Percentiles rank a stretch among this genome's conserved stretches.
phyloP scores from a whole-genome alignment of 2,888 invertebrate genomes.

The Apotomis capreana region DNA sequence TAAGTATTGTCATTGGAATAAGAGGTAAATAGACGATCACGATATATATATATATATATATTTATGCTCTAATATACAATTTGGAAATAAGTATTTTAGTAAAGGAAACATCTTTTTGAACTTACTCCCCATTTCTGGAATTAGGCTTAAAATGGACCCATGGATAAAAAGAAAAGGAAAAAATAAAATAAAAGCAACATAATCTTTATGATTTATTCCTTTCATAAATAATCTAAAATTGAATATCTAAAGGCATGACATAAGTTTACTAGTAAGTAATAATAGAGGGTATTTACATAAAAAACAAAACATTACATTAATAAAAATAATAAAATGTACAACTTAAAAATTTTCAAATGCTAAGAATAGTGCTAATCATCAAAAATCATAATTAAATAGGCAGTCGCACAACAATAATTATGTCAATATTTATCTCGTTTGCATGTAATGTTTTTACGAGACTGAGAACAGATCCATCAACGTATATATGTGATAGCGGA shows the following conservation, averaged over 20 bases:
- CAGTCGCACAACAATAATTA: slow-evolving; percentile 15
- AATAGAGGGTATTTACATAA: slow-evolving; percentile 77
- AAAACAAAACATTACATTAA: slow-evolving; percentile 59
- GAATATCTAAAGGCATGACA: slow-evolving; percentile 73
- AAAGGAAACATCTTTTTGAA: slow-evolving; percentile 48
- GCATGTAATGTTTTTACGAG: neutral
- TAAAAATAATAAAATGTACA: slow-evolving; percentile 77
- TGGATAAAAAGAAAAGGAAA: slow-evolving; percentile 54
- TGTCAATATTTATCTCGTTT: neutral
- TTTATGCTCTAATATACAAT: slow-evolving; percentile 43
- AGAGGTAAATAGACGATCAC: slow-evolving; percentile 58
- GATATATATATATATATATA: slow-evolving; percentile 15
- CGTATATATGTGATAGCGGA: neutral
- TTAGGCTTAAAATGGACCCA: slow-evolving; percentile 64
- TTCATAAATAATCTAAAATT: slow-evolving; percentile 80
- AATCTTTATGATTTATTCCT: slow-evolving; percentile 75
- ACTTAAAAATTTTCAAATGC: slow-evolving; percentile 68
- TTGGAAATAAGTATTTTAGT: slow-evolving; percentile 43
- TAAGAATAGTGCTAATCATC: slow-evolving; percentile 39
- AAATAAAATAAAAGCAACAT: slow-evolving; percentile 59
- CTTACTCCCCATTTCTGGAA: slow-evolving; percentile 46
- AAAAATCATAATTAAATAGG: slow-evolving; percentile 14
- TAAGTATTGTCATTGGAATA: slow-evolving; percentile 71
- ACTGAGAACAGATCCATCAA: neutral
- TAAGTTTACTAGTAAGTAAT: slow-evolving; percentile 64